phyloP scores from a whole-genome alignment of 2,797 vertebrate species.

The Microtus agrestis region DNA sequence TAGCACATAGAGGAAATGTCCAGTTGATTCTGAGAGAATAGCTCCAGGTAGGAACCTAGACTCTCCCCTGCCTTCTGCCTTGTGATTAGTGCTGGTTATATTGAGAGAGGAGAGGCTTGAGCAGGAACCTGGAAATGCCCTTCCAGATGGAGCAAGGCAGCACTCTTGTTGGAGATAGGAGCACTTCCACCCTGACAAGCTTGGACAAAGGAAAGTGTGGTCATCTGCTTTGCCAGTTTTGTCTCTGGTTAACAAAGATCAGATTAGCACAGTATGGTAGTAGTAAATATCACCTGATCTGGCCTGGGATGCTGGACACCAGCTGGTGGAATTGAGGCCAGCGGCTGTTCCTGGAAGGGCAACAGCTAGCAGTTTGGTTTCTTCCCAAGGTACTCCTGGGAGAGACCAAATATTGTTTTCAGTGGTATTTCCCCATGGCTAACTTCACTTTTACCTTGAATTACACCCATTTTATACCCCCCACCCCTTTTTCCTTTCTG shows the following conservation, averaged over 20 bases:
- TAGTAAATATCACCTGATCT: neutral
- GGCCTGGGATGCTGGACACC: neutral
- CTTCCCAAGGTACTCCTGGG: neutral
- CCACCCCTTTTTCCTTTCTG: neutral
- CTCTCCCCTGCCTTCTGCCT: no score
- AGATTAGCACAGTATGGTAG: neutral
- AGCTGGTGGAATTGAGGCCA: neutral
- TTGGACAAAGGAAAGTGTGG: neutral
- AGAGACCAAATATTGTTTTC: slow-evolving; percentile 23
- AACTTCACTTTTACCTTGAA: slow-evolving; percentile 52
- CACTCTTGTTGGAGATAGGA: neutral
- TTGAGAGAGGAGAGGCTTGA: neutral
- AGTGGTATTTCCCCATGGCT: neutral
- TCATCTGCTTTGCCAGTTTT: neutral
- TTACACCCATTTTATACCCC: neutral
- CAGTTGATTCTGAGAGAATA: neutral
- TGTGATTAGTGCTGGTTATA: neutral
- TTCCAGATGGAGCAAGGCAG: neutral
- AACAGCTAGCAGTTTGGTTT: neutral
- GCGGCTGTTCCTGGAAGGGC: neutral
- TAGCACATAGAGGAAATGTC: neutral
- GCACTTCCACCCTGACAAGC: neutral
- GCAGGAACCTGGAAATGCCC: neutral
- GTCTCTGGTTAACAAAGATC: neutral
- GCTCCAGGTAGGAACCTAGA: neutral